A percentile compares a stretch with the other conserved stretches of the same genome.
Evolutionary conservation across 2,797 vertebrate species (phyloP).

Genomic region (Tokudaia muenninki): DNA sequence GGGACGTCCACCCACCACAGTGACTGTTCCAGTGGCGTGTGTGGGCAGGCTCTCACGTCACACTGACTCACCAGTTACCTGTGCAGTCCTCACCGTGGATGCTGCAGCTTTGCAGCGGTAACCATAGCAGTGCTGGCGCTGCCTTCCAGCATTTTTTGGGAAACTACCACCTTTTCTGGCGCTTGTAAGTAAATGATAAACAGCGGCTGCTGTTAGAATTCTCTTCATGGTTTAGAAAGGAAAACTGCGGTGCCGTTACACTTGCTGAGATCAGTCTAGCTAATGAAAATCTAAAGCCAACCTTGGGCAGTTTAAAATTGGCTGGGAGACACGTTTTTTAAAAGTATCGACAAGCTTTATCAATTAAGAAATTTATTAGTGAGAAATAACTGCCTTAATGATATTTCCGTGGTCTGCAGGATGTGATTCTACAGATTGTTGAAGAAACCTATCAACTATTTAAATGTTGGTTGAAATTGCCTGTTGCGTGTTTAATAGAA

Average conservation of each 20-base stretch:
- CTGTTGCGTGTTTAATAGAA: not conserved
- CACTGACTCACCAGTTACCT: not conserved
- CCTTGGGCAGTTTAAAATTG: not conserved
- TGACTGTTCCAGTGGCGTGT: not conserved
- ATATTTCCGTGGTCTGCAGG: not conserved
- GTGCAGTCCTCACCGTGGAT: not conserved
- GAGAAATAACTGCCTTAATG: not conserved
- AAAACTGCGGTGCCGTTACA: not conserved
- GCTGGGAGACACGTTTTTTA: constrained; percentile 20
- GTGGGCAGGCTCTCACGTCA: not conserved
- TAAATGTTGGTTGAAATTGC: not conserved
- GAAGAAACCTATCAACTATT: not conserved
- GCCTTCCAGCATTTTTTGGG: not conserved
- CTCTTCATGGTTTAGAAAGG: not conserved
- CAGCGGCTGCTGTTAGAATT: not conserved
- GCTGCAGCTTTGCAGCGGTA: not conserved
- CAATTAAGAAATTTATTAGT: not conserved
- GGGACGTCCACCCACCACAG: not conserved
- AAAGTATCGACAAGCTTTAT: not conserved
- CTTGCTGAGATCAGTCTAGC: not conserved
- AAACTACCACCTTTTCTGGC: not conserved
- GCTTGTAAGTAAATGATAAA: not conserved
- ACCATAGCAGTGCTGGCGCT: not conserved
- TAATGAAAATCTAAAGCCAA: not conserved
- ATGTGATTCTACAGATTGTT: not conserved